Evolutionary conservation across 2,113 vertebrate species (phyloP), one percentile per base, ranked within the genome.

Genomic region (Accipiter cooperii): DNA sequence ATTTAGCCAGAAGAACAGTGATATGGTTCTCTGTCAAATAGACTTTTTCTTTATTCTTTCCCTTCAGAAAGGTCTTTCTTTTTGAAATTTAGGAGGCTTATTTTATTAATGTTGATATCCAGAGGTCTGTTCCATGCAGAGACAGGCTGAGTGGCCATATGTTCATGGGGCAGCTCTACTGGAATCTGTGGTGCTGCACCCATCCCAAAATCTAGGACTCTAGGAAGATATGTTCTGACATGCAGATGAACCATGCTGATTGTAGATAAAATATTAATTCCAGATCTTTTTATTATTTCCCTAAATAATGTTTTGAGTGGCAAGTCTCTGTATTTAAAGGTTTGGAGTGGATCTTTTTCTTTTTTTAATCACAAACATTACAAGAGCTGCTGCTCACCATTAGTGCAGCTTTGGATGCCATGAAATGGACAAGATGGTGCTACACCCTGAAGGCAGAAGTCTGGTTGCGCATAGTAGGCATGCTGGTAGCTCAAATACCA

Each of bases 111-210:
- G 3, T 40, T 60, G 29, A 6, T 90, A 78, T 9, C 10, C 6
- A 9, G 36, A 68, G 29, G 3, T 65, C 73, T 68, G 5, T 40
- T 77, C 25, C 10, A 10, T 16, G 38, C 15, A 47, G n/a, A 51
- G 7, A 11, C 17, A 34, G 46, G 28, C 13, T 55, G 20, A 7
- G 10, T 31, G 89, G 17, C 29, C 0, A 0, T 47, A 19, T 0
- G 0, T 28, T 68, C 18, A 2, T 18, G 25, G 22, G 26, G 17
- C 31, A 52, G 17, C 14, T 75, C 55, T 47, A 4, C 12, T 58
- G 36, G 49, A 82, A 51, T 57, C 51, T 21, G 10, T 33, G 36
- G 26, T 70, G 46, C 46, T 80, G 55, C 34, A 55, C 10, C 33
- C 20, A 13, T 8, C 16, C 19, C 31, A 91, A 77, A 84, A 65